Base-by-base conservation (phyloP, 2,888 invertebrate species). In the Amphipoea oculea region DNA sequence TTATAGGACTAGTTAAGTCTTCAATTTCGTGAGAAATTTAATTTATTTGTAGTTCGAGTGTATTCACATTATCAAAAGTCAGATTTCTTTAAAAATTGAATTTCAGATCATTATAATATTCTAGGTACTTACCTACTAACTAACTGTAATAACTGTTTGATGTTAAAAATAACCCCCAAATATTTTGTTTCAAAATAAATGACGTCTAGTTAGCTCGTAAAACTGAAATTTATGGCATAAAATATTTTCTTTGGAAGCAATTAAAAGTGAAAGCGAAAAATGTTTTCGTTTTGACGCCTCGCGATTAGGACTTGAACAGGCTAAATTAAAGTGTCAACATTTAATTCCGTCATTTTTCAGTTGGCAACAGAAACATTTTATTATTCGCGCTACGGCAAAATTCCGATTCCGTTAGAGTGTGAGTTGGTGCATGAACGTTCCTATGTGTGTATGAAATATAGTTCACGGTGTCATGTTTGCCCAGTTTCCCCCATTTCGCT, bases 391-490 rank as follows among this genome's bases (percentile, higher is more conserved):
- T 84, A 81, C 81, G 74, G 81, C 86, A 87, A 88, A 83, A 89
- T 87, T 90, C 82, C 78, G 70, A 71, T 78, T 76, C 76, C 71
- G 60, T 80, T 71, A 82, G 77, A 78, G 84, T 83, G 81, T 89
- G 86, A 54, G 83, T 81, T 73, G 42, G 73, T 89, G 89, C 80
- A 89, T 69, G 60, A 77, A 66, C 63, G 67, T 68, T 83, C 60
- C n/a, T 60, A 57, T 75, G 89, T 90, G 87, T 89, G 88, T 78
- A 86, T 88, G 87, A 86, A 90, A 92, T 90, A 90, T 91, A 91
- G 91, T 90, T 90, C 88, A 91, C 86, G 85, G 87, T 92, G 91
- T 89, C 90, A 91, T 87, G 89, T 91, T 91, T 90, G 89, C 88
- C 78, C 82, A 82, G 89, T 89, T 89, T 91, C 89, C 92, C 89